phyloP scores from a whole-genome alignment of 2,797 vertebrate genomes.

The Tokudaia muenninki region DNA sequence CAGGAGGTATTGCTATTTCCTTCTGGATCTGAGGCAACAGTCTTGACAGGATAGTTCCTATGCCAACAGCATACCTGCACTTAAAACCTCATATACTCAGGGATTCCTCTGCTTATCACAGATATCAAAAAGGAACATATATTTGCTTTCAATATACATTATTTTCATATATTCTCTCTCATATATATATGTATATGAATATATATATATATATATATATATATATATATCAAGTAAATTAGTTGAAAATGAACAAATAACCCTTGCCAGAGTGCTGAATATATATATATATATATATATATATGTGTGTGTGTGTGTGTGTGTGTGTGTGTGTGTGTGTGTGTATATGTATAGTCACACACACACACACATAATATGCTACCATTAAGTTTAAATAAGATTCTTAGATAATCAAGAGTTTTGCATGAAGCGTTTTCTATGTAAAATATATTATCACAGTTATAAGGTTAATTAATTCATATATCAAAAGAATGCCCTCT shows the following conservation, averaged over 20 bases:
- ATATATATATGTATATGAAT: no score
- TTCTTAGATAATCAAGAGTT: not conserved
- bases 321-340: no score
- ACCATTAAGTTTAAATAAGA: not conserved
- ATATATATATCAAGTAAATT: no score
- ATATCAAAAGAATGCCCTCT: not conserved
- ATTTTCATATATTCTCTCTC: not conserved
- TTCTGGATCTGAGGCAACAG: not conserved
- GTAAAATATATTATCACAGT: not conserved
- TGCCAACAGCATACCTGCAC: not conserved
- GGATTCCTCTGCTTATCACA: not conserved
- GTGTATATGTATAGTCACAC: no score
- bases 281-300: no score
- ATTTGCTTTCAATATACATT: not conserved
- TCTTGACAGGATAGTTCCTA: not conserved
- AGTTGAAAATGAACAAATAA: no score
- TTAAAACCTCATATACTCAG: not conserved
- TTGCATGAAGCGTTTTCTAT: not conserved
- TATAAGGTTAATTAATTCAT: conserved; percentile 4
- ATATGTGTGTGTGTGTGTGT: no score
- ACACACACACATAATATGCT: no score
- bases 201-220: no score
- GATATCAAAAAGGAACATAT: not conserved
- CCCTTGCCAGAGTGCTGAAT: no score
- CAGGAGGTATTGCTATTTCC: not conserved